Conservation (phyloP, 1,140 invertebrate species). For the Philotrypesis tridentata region DNA sequence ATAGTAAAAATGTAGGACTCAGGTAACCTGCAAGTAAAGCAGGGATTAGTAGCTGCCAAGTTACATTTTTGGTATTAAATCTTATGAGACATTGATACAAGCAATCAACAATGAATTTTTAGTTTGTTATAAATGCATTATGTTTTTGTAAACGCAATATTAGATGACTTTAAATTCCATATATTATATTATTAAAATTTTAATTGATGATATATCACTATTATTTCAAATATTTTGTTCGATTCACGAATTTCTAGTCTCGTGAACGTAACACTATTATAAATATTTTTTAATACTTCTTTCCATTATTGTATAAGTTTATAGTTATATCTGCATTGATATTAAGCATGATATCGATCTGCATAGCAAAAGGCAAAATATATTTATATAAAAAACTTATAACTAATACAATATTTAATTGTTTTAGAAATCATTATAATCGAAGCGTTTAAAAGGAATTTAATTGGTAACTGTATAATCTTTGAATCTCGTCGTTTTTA, state of each 20-base stretch:
- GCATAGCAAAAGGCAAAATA: background rate
- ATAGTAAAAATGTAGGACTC: conserved; percentile 1
- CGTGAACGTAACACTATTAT: conserved; percentile 10
- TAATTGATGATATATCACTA: conserved; percentile 58
- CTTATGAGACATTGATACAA: background rate
- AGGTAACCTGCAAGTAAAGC: conserved; percentile 14
- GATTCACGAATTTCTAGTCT: background rate
- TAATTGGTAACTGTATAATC: conserved; percentile 22
- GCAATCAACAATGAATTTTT: conserved; percentile 14
- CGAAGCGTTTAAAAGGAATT: background rate
- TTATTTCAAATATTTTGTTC: conserved; percentile 49
- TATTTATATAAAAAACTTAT: background rate
- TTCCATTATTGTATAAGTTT: background rate
- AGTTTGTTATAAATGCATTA: conserved; percentile 20
- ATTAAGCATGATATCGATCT: background rate
- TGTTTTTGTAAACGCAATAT: background rate
- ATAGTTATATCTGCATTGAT: background rate
- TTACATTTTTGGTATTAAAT: conserved; percentile 11
- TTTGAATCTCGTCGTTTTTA: conserved; percentile 18
- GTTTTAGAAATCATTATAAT: background rate
- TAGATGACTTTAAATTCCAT: background rate
- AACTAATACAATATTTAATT: background rate
- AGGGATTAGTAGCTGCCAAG: background rate
- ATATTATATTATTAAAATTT: conserved; percentile 41
- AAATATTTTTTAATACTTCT: conserved; percentile 15